Percentiles rank a stretch among this genome's conserved stretches.
Evolutionary conservation across 2,888 invertebrate species (phyloP).

Genomic region (Gymnosoma rotundatum): DNA sequence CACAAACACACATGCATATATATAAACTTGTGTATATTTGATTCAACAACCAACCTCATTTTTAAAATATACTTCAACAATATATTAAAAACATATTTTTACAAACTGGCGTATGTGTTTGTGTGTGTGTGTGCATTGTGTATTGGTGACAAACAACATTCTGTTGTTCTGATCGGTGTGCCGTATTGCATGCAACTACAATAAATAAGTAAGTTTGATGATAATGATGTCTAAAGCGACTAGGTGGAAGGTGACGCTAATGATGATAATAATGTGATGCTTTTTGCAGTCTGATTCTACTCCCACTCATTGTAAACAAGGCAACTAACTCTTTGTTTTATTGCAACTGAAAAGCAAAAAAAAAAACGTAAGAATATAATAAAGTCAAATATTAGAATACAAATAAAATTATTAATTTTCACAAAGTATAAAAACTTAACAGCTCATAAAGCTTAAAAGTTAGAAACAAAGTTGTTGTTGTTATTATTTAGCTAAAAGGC

Average conservation of each 20-base stretch:
- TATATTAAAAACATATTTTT: background rate
- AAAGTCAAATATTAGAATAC: constrained; percentile 31
- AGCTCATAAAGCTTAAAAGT: constrained; percentile 68
- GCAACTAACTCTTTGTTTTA: background rate
- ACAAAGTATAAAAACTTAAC: constrained; percentile 61
- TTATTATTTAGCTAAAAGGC: constrained; percentile 53
- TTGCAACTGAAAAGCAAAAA: background rate
- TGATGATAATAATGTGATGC: background rate
- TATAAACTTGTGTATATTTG: background rate
- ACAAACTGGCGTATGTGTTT: background rate
- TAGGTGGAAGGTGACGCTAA: background rate
- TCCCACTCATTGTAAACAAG: constrained; percentile 16
- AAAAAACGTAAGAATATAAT: constrained; percentile 9
- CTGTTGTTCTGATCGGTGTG: constrained; percentile 24
- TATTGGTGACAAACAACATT: constrained; percentile 11
- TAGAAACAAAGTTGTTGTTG: constrained; percentile 34
- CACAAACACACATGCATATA: background rate
- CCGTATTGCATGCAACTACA: constrained; percentile 27
- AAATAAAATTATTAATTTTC: constrained; percentile 68
- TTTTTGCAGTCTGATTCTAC: constrained; percentile 3
- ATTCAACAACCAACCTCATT: constrained; percentile 54
- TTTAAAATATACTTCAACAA: constrained; percentile 20
- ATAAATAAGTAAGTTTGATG: constrained; percentile 22
- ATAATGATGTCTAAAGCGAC: constrained; percentile 22
- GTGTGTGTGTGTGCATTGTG: background rate